Percentiles rank a stretch among this genome's conserved stretches.
Evolutionary conservation across 1,140 invertebrate genomes (phyloP).

Genomic region (Sycophaga agraensis): DNA sequence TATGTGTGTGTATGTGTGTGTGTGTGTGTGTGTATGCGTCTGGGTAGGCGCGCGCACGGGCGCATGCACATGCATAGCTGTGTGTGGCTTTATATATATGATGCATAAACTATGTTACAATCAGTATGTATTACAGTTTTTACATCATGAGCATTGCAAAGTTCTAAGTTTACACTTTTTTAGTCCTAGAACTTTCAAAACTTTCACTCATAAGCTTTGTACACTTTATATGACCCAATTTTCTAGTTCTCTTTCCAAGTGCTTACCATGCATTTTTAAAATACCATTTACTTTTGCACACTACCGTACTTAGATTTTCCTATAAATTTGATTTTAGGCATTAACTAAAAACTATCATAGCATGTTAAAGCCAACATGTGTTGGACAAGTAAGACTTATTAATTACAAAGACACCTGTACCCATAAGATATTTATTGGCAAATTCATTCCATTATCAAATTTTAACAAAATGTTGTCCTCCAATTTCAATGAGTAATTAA

Average conservation of each 20-base stretch:
- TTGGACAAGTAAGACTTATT: neutral
- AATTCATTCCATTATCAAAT: neutral
- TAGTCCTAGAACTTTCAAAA: constrained; percentile 39
- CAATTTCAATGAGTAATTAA: too few species aligned
- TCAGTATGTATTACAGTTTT: too few species aligned
- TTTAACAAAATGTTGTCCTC: neutral
- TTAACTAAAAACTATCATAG: neutral
- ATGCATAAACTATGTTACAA: too few species aligned
- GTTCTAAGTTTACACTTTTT: too few species aligned
- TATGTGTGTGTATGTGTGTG: too few species aligned
- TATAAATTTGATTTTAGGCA: neutral
- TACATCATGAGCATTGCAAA: too few species aligned
- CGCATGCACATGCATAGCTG: too few species aligned
- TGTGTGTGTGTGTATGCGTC: too few species aligned
- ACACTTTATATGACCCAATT: constrained; percentile 39
- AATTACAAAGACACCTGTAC: constrained; percentile 16
- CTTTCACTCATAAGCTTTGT: constrained; percentile 37
- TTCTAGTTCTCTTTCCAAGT: constrained; percentile 18
- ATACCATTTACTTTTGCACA: constrained; percentile 14
- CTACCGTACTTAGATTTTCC: neutral
- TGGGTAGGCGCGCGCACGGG: too few species aligned
- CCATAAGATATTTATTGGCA: neutral
- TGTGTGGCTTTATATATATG: too few species aligned
- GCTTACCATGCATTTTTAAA: constrained; percentile 22
- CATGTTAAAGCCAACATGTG: neutral